Percentiles rank a stretch among this genome's conserved stretches.
Evolutionary conservation across 2,797 vertebrate genomes (phyloP).

Genomic region (Chrosomus eos): DNA sequence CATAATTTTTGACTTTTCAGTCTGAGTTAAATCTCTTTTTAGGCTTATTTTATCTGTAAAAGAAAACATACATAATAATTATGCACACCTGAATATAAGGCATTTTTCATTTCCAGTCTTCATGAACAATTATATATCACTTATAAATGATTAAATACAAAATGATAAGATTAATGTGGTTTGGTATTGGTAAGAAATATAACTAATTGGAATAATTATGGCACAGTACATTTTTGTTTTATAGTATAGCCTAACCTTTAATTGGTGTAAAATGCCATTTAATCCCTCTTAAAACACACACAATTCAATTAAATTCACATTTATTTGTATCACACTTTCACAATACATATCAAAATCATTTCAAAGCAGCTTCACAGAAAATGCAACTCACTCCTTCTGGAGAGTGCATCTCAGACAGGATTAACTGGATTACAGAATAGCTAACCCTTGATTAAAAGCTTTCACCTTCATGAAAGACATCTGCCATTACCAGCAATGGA

Average conservation of each 20-base stretch:
- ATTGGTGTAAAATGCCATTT: neutral
- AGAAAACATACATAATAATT: too few species aligned
- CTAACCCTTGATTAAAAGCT: slow-evolving; percentile 25
- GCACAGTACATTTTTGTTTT: neutral
- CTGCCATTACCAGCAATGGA: slow-evolving; percentile 31
- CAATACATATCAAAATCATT: neutral
- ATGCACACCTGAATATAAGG: too few species aligned
- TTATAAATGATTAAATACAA: too few species aligned
- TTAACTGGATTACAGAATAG: slow-evolving; percentile 50
- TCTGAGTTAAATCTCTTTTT: too few species aligned
- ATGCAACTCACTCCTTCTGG: neutral
- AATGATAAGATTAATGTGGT: too few species aligned
- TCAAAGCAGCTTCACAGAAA: neutral
- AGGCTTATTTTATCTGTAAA: too few species aligned
- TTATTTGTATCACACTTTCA: neutral
- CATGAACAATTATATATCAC: too few species aligned
- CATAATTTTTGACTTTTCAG: too few species aligned
- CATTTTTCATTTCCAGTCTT: too few species aligned
- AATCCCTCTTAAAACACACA: neutral
- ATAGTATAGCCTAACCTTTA: neutral
- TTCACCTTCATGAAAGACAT: slow-evolving; percentile 56
- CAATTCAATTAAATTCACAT: neutral
- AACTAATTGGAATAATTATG: neutral
- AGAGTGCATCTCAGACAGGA: slow-evolving; percentile 6
- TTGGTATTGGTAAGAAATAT: neutral